phyloP scores from a whole-genome alignment of 2,113 vertebrate species.

The Colinus virginianus region DNA sequence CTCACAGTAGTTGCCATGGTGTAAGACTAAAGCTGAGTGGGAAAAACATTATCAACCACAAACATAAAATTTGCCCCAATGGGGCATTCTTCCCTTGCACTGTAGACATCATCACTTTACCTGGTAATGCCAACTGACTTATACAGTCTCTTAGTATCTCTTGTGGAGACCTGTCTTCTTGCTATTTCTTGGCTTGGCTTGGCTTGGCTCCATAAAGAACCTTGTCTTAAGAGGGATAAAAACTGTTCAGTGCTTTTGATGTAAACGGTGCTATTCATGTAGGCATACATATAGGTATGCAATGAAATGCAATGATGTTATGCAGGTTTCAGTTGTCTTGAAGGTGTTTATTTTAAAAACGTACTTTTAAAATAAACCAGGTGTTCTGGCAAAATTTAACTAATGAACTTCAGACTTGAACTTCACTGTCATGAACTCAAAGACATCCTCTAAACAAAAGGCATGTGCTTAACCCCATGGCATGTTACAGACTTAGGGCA shows the following conservation, averaged over 20 bases:
- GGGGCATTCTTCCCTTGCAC: fast-evolving
- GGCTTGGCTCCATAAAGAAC: background rate
- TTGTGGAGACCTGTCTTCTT: background rate
- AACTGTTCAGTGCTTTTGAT: background rate
- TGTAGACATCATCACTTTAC: background rate
- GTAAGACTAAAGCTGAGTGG: background rate
- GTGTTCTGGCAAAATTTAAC: background rate
- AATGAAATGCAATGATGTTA: background rate
- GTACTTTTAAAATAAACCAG: no score
- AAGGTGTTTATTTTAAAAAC: background rate
- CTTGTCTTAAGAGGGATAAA: background rate
- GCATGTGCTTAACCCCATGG: background rate
- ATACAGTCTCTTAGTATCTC: background rate
- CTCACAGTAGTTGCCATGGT: background rate
- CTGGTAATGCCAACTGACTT: background rate
- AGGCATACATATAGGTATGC: fast-evolving
- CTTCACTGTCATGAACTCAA: fast-evolving
- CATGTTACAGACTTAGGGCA: no score
- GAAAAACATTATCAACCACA: background rate
- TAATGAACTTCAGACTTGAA: background rate
- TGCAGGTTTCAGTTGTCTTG: background rate
- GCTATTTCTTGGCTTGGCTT: background rate
- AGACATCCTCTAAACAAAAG: background rate
- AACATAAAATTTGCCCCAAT: background rate
- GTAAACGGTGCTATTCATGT: fast-evolving